Percentiles rank a stretch among this genome's conserved stretches.
Conservation (phyloP, 2,113 vertebrate species). For the Puffinus mauretanicus region DNA sequence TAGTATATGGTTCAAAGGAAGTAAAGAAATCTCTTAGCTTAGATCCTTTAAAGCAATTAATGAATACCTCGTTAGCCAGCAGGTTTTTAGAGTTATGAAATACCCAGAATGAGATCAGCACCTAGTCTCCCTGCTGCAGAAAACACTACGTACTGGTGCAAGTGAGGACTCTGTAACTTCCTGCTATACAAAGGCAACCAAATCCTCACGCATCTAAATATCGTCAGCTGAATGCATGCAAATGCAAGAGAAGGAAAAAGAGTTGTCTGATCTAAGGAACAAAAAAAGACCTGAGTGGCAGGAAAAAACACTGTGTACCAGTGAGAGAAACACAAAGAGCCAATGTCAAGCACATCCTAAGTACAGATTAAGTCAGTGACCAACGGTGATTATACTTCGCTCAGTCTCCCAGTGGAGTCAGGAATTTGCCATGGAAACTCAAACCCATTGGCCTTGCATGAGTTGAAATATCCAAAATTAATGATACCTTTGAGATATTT, state of each 20-base stretch:
- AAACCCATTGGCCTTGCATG: background rate
- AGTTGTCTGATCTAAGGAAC: slow-evolving; percentile 21
- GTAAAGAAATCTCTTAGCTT: background rate
- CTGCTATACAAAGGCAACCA: slow-evolving; percentile 45
- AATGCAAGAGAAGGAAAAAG: slow-evolving; percentile 27
- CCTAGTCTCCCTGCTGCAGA: background rate
- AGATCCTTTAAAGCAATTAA: background rate
- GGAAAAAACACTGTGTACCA: slow-evolving; percentile 25
- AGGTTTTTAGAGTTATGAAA: slow-evolving; percentile 30
- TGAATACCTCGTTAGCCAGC: background rate
- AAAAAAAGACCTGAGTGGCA: slow-evolving; percentile 30
- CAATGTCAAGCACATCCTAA: slow-evolving; percentile 19
- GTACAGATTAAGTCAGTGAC: background rate
- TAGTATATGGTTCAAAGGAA: background rate
- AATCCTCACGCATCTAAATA: slow-evolving; percentile 32
- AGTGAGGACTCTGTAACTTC: slow-evolving; percentile 4
- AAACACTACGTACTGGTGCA: background rate
- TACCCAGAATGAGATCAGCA: slow-evolving; percentile 1
- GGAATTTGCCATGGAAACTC: slow-evolving; percentile 28
- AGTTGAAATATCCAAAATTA: slow-evolving; percentile 17
- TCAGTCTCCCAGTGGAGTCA: background rate
- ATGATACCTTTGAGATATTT: slow-evolving; percentile 8
- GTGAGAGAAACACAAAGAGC: slow-evolving; percentile 11
- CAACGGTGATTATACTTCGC: background rate
- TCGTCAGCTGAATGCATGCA: slow-evolving; percentile 21